Percentiles rank a stretch among this genome's conserved stretches.
These are phyloP conservation scores for Cepaea nemoralis DNA, from an alignment of 1,140 invertebrate species.

Conservation along the genomic window DNA sequence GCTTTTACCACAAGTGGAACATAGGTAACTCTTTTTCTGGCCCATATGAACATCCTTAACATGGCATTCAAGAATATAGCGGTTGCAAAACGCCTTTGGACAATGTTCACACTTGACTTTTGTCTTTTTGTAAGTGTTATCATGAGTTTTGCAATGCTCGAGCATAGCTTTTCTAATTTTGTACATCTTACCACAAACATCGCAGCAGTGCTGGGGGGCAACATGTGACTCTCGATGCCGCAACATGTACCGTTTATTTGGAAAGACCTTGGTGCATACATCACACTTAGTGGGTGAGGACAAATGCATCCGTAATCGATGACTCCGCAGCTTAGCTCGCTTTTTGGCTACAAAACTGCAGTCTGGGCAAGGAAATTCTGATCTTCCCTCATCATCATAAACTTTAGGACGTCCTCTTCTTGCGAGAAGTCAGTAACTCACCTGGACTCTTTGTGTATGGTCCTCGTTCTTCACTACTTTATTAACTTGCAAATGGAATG, in stretches of 20 bases:
- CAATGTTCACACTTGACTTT: constrained; percentile 53
- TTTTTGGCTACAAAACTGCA: constrained; percentile 51
- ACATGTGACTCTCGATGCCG: constrained; percentile 52
- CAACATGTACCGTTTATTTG: constrained; percentile 50
- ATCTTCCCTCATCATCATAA: constrained; percentile 30
- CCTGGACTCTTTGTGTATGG: background rate
- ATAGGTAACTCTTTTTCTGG: constrained; percentile 55
- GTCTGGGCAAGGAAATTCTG: constrained; percentile 44
- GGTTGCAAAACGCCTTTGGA: constrained; percentile 55
- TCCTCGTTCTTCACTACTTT: constrained; percentile 3
- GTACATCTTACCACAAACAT: constrained; percentile 61
- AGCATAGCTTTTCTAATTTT: constrained; percentile 54
- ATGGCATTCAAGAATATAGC: constrained; percentile 55
- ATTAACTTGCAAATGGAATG: background rate
- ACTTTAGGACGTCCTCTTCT: constrained; percentile 46
- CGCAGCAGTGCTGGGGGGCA: constrained; percentile 51
- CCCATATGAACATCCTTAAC: constrained; percentile 56
- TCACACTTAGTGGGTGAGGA: constrained; percentile 50
- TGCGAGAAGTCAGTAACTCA: constrained; percentile 16
- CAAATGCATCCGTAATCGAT: constrained; percentile 46
- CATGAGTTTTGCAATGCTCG: constrained; percentile 56
- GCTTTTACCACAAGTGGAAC: constrained; percentile 62
- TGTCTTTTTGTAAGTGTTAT: constrained; percentile 47
- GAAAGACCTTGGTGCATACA: constrained; percentile 57
- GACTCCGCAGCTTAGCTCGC: constrained; percentile 41